A percentile compares a stretch with the other conserved stretches of the same genome.
Conservation (phyloP, 2,888 invertebrate genomes). For the Drosophila demipolita region DNA sequence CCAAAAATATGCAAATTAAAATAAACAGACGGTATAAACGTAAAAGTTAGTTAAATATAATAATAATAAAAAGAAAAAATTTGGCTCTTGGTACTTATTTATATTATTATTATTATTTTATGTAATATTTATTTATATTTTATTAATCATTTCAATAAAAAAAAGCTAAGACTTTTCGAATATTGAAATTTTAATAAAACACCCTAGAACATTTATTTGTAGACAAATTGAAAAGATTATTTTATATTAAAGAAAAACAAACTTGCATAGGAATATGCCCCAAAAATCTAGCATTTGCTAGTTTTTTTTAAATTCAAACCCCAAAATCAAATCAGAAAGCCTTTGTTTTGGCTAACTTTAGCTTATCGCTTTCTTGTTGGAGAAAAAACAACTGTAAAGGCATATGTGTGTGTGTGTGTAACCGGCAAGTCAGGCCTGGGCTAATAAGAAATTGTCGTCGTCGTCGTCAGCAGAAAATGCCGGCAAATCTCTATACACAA, state of each 20-base stretch:
- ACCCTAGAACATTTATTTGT: background rate
- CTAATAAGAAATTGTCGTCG: constrained; percentile 69
- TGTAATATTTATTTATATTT: background rate
- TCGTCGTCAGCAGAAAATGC: constrained; percentile 61
- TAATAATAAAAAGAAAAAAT: background rate
- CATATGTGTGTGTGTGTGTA: background rate
- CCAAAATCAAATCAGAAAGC: background rate
- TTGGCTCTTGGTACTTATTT: too few species aligned
- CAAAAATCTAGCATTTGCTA: background rate
- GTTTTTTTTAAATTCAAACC: background rate
- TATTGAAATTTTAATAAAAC: background rate
- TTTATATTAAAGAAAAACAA: too few species aligned
- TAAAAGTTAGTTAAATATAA: background rate
- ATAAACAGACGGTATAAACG: too few species aligned
- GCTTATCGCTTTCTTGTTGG: constrained; percentile 18
- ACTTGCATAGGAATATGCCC: background rate
- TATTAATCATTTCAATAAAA: background rate
- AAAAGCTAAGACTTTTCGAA: background rate
- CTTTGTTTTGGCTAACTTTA: background rate
- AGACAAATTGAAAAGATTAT: background rate
- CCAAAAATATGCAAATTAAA: background rate
- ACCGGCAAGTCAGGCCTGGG: constrained; percentile 39
- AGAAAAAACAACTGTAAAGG: background rate
- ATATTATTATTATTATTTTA: too few species aligned
- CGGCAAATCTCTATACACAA: constrained; percentile 65